These are phyloP conservation scores for Macrotis lagotis DNA, from an alignment of 2,113 vertebrate genomes.

Conservation along the genomic window DNA sequence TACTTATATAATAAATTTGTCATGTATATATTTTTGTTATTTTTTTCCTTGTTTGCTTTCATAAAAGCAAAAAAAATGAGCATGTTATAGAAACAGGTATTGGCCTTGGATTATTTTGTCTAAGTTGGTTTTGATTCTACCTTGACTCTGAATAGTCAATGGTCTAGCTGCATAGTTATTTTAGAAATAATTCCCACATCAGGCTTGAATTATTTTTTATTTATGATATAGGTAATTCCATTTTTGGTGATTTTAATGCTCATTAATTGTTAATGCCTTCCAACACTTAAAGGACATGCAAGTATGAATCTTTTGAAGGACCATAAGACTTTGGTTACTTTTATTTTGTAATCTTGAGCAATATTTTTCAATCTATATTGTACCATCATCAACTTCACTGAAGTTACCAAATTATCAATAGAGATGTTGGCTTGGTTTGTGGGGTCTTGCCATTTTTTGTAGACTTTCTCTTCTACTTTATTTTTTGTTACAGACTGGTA, in stretches of 20 bases:
- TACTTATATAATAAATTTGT: too few relatives aligned
- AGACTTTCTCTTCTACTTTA: neutral
- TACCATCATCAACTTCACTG: neutral
- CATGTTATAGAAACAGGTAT: neutral
- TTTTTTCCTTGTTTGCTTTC: too few relatives aligned
- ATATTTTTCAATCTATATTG: neutral
- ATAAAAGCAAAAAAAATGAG: too few relatives aligned
- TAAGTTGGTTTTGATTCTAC: neutral
- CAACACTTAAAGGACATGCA: neutral
- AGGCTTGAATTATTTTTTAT: neutral
- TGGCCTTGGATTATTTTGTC: neutral
- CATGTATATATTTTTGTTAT: too few relatives aligned
- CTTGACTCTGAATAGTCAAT: neutral
- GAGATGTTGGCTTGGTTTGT: neutral
- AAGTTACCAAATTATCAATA: neutral
- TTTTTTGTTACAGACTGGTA: neutral
- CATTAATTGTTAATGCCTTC: neutral
- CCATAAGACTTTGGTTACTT: neutral
- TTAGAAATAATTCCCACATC: neutral
- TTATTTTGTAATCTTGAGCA: neutral
- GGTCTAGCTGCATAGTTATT: neutral
- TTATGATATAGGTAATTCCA: neutral
- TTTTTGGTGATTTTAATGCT: neutral
- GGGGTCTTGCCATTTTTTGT: neutral
- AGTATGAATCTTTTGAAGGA: neutral